Percentiles rank a stretch among this genome's conserved stretches.
These are phyloP conservation scores for Crotalus viridis DNA, from an alignment of 2,113 vertebrate genomes.

Conservation along the genomic window DNA sequence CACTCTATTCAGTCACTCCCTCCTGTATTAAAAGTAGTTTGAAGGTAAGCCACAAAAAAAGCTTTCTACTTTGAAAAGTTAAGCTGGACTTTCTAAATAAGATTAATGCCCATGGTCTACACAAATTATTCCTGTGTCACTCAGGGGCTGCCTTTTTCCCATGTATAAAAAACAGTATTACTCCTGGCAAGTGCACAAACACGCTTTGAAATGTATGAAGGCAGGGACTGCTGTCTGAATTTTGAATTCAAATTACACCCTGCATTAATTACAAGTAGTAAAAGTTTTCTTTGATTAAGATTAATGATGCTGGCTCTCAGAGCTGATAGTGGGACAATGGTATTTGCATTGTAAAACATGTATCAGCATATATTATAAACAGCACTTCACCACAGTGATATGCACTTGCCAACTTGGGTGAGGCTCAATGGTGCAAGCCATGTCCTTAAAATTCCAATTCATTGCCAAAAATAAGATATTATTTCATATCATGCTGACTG, in stretches of 20 bases:
- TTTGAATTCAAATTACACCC: slow-evolving; percentile 53
- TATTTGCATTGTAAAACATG: slow-evolving; percentile 43
- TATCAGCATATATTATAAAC: slow-evolving; percentile 22
- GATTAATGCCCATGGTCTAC: slow-evolving; percentile 52
- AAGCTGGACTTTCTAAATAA: slow-evolving; percentile 58
- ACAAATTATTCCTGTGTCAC: slow-evolving; percentile 50
- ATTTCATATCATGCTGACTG: neutral
- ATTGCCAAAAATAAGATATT: neutral
- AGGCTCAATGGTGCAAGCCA: neutral
- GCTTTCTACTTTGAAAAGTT: slow-evolving; percentile 57
- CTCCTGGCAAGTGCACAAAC: slow-evolving; percentile 50
- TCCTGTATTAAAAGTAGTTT: neutral
- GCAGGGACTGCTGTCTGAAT: slow-evolving; percentile 39
- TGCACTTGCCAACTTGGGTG: neutral
- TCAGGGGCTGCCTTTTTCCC: slow-evolving; percentile 34
- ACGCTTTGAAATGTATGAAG: slow-evolving; percentile 44
- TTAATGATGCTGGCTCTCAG: slow-evolving; percentile 49
- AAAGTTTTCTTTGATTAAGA: slow-evolving; percentile 57
- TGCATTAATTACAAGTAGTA: slow-evolving; percentile 50
- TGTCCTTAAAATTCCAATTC: slow-evolving; percentile 1
- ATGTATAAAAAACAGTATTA: slow-evolving; percentile 47
- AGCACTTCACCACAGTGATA: neutral
- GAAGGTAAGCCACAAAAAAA: slow-evolving; percentile 14
- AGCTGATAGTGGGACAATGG: slow-evolving; percentile 41
- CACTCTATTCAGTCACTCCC: neutral